Evolutionary conservation across 2,888 invertebrate species (phyloP).

Genomic region (Hololepta plana): DNA sequence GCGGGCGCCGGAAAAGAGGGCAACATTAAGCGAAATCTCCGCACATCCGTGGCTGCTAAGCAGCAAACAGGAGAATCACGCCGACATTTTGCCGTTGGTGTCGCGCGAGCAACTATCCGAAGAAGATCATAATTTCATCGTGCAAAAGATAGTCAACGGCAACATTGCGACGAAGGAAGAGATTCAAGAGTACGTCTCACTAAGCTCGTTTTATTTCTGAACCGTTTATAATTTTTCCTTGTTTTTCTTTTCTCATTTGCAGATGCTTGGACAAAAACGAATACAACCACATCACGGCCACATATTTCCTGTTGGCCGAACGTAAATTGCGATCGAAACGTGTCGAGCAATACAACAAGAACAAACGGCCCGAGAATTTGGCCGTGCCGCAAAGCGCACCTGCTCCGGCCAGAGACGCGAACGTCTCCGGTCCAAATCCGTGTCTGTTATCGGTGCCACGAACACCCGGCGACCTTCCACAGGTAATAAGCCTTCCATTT

Average conservation of each 20-base stretch:
- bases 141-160: slow-evolving; percentile 93
- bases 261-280: slow-evolving; percentile 87
- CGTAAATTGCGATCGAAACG: slow-evolving; percentile 67
- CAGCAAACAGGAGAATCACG: slow-evolving; percentile 28
- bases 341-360: slow-evolving; percentile 20
- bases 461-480: slow-evolving; percentile 48
- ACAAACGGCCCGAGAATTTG: slow-evolving; percentile 24
- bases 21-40: slow-evolving; percentile 74
- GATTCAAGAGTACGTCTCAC: slow-evolving; percentile 62
- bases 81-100: slow-evolving; percentile 61
- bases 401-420: slow-evolving; percentile 17
- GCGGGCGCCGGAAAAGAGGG: slow-evolving; percentile 80
- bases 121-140: slow-evolving; percentile 77
- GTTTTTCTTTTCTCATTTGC: slow-evolving; percentile 13
- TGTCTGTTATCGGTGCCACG: slow-evolving; percentile 40
- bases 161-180: slow-evolving; percentile 88
- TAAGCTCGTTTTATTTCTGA: neutral
- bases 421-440: slow-evolving; percentile 17
- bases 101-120: slow-evolving; percentile 79
- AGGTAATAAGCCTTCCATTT: slow-evolving; percentile 27
- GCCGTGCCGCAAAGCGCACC: slow-evolving; percentile 21
- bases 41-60: slow-evolving; percentile 67
- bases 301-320: slow-evolving; percentile 92
- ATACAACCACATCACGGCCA: slow-evolving; percentile 96
- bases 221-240: no score